Conservation (phyloP, 2,888 invertebrate species). For the Heliconius charithonia region DNA sequence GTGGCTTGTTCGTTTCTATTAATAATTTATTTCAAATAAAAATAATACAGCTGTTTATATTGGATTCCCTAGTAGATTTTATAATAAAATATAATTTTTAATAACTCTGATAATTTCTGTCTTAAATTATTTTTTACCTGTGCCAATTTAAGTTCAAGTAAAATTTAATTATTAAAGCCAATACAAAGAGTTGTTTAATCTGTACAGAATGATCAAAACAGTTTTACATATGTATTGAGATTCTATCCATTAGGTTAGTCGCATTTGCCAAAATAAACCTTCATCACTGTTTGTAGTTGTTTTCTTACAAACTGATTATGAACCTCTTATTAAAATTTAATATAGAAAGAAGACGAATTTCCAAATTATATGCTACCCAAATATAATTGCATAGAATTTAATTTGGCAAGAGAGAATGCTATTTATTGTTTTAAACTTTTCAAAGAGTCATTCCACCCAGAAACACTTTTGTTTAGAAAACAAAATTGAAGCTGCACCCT, state of each 20-base stretch:
- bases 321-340: constrained; percentile 44
- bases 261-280: constrained; percentile 83
- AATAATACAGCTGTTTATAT: constrained; percentile 36
- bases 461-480: no score
- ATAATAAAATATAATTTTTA: neutral
- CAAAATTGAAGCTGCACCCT: no score
- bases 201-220: constrained; percentile 58
- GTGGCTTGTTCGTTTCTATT: constrained; percentile 61
- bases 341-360: no score
- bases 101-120: neutral
- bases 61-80: constrained; percentile 15
- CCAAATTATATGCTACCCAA: no score
- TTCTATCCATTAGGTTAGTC: constrained; percentile 78
- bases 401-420: no score
- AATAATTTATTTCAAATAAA: constrained; percentile 64
- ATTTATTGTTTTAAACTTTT: no score
- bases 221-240: constrained; percentile 76
- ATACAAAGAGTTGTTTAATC: constrained; percentile 51
- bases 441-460: no score
- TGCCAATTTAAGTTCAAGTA: constrained; percentile 11
- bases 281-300: constrained; percentile 72
- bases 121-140: neutral
- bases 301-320: constrained; percentile 32
- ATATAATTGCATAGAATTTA: no score
- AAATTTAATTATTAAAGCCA: constrained; percentile 22